Percentiles rank a stretch among this genome's conserved stretches.
Evolutionary conservation across 2,888 invertebrate species (phyloP).

Genomic region (Aspidiotus destructor): DNA sequence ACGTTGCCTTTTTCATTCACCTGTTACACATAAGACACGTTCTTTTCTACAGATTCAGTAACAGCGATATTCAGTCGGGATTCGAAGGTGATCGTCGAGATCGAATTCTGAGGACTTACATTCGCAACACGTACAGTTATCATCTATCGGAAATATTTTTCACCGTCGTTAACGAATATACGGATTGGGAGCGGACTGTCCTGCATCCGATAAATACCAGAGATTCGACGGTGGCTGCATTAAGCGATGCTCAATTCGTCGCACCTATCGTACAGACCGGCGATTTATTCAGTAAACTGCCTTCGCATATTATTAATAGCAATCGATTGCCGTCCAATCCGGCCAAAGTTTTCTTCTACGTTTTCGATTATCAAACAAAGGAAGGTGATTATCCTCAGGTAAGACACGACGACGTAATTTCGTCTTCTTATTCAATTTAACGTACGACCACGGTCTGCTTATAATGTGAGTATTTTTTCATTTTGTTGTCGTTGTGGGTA

Average conservation of each 20-base stretch:
- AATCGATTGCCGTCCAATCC: constrained; percentile 25
- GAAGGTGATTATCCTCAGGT: constrained; percentile 82
- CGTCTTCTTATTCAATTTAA: neutral
- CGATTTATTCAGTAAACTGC: constrained; percentile 63
- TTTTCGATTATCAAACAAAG: constrained; percentile 84
- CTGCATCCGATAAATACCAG: constrained; percentile 73
- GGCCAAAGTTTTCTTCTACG: constrained; percentile 74
- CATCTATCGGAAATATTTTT: constrained; percentile 94
- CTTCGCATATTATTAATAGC: constrained; percentile 13
- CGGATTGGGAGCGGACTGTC: constrained; percentile 90
- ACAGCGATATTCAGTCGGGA: constrained; percentile 50
- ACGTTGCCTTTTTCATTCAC: too few relatives aligned
- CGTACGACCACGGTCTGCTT: neutral
- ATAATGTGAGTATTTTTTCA: neutral
- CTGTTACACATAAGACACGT: too few relatives aligned
- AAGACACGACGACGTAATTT: constrained; percentile 38
- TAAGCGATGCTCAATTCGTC: constrained; percentile 89
- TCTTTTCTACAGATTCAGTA: constrained; percentile 40
- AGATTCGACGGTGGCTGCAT: constrained; percentile 79
- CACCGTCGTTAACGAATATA: constrained; percentile 87
- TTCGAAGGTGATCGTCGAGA: constrained; percentile 81
- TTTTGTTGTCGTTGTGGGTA: constrained; percentile 1
- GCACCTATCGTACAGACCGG: constrained; percentile 81
- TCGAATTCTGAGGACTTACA: constrained; percentile 63
- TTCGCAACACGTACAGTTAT: constrained; percentile 87